Percentiles rank a stretch among this genome's conserved stretches.
These are phyloP conservation scores for Trichogramma pretiosum DNA, from an alignment of 1,140 invertebrate genomes.

Conservation along the genomic window DNA sequence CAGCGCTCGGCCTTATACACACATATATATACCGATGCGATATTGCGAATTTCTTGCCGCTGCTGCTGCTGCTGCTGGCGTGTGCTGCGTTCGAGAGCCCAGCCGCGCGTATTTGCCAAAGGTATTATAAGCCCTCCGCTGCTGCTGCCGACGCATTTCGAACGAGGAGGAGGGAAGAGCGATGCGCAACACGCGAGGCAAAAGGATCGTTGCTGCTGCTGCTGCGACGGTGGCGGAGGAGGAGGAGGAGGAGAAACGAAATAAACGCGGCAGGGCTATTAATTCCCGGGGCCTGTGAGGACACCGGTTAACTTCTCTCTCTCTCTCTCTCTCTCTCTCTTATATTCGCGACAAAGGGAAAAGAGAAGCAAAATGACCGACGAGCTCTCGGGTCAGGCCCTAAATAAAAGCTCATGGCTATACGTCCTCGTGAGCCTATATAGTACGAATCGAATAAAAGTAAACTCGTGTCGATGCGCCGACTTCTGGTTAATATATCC, in stretches of 20 bases:
- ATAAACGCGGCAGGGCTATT: slow-evolving; percentile 37
- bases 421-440: too few species aligned
- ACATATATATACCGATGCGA: background rate
- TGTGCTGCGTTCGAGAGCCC: background rate
- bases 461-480: slow-evolving; percentile 40
- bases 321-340: background rate
- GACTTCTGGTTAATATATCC: background rate
- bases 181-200: too few species aligned
- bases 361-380: slow-evolving; percentile 41
- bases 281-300: slow-evolving; percentile 35
- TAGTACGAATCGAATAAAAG: slow-evolving; percentile 46
- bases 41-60: too few species aligned
- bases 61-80: too few species aligned
- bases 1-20: background rate
- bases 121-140: too few species aligned
- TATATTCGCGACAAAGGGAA: slow-evolving; percentile 29
- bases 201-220: too few species aligned
- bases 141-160: too few species aligned
- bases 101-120: background rate
- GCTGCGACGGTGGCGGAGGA: too few species aligned
- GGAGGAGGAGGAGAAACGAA: slow-evolving; percentile 20
- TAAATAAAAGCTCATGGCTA: slow-evolving; percentile 47
- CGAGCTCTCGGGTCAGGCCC: slow-evolving; percentile 41
- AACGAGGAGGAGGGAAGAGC: too few species aligned
- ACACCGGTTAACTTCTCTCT: slow-evolving; percentile 40